Conservation (phyloP, 2,797 vertebrate species). For the Gambusia yucatana region DNA sequence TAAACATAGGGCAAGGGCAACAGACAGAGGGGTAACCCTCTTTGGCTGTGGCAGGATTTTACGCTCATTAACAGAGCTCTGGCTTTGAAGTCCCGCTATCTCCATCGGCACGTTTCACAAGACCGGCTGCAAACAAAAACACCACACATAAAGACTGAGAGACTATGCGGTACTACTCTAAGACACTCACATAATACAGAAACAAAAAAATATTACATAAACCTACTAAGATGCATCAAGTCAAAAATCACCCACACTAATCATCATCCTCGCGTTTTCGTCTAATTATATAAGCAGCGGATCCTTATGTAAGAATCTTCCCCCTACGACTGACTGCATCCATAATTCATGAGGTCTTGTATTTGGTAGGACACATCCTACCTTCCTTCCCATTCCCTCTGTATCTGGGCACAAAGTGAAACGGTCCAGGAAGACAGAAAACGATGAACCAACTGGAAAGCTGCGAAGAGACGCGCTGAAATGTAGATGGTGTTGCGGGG, state of each 20-base stretch:
- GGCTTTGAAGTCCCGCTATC: constrained; percentile 71
- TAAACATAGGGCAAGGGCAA: constrained; percentile 28
- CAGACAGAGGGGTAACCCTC: constrained; percentile 59
- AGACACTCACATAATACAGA: constrained; percentile 19
- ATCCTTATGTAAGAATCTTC: constrained; percentile 69
- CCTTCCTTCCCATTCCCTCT: constrained; percentile 51
- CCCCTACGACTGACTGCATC: constrained; percentile 51
- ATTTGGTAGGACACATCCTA: constrained; percentile 66
- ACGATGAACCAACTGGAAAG: not conserved
- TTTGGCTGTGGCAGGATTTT: constrained; percentile 68
- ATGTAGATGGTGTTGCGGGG: too few relatives aligned
- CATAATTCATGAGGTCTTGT: constrained; percentile 72
- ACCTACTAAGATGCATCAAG: constrained; percentile 26
- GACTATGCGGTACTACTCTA: constrained; percentile 11
- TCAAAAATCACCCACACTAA: constrained; percentile 52
- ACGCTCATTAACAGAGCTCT: constrained; percentile 70
- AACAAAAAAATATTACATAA: constrained; percentile 11
- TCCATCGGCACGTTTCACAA: constrained; percentile 54
- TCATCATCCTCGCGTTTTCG: constrained; percentile 42
- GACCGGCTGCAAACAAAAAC: constrained; percentile 8
- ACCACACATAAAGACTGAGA: constrained; percentile 18
- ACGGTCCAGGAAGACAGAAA: constrained; percentile 16
- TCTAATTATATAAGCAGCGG: constrained; percentile 69
- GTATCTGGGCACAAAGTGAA: constrained; percentile 53
- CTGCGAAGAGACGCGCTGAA: not conserved